phyloP scores from a whole-genome alignment of 2,113 vertebrate species.

The Capreolus pygargus region DNA sequence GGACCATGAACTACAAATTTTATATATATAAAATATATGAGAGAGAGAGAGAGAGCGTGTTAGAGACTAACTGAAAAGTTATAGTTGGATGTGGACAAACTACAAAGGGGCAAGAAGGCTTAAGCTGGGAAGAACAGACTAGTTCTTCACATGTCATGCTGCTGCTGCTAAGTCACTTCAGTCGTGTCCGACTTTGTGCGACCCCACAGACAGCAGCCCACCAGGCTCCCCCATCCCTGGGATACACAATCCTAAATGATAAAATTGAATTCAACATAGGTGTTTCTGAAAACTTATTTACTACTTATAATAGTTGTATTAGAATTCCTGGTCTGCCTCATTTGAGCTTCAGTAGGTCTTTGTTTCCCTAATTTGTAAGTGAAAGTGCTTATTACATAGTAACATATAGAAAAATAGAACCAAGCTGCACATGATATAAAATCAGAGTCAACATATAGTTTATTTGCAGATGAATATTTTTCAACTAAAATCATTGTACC shows the following conservation, averaged over 20 bases:
- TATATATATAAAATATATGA: constrained; percentile 46
- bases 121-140: neutral
- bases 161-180: no score
- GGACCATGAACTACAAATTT: constrained; percentile 70
- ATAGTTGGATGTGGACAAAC: constrained; percentile 63
- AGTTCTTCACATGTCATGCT: constrained; percentile 28
- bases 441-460: neutral
- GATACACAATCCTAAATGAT: neutral
- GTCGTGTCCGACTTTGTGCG: no score
- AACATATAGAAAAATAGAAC: constrained; percentile 4
- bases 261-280: constrained; percentile 48
- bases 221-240: no score
- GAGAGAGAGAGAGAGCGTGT: constrained; percentile 63
- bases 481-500: neutral
- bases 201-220: no score
- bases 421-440: neutral
- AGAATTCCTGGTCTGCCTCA: constrained; percentile 1
- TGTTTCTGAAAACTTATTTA: constrained; percentile 41
- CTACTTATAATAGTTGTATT: constrained; percentile 23
- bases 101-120: constrained; percentile 44
- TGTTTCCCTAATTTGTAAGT: neutral
- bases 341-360: neutral
- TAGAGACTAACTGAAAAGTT: constrained; percentile 76
- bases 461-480: neutral
- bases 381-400: constrained; percentile 57